These are phyloP conservation scores for Hyles lineata DNA, from an alignment of 2,888 invertebrate species.

Conservation along the genomic window DNA sequence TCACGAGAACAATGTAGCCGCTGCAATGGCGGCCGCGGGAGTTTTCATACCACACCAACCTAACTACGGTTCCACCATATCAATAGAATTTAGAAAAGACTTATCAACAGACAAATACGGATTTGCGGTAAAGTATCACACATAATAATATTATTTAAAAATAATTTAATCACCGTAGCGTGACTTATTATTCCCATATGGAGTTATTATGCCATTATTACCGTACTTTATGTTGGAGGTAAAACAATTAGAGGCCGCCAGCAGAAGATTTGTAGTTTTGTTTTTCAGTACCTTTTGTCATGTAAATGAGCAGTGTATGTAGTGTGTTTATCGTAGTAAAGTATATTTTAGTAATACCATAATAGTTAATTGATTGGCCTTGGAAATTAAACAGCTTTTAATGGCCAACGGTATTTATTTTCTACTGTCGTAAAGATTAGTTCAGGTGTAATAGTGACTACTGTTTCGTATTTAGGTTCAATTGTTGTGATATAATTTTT, in stretches of 20 bases:
- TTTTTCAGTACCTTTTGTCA: conserved; percentile 14
- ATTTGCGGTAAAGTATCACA: conserved; percentile 67
- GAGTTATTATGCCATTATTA: too few species aligned
- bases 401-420: background rate
- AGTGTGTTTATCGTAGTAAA: too few species aligned
- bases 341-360: background rate
- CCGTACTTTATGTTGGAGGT: background rate
- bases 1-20: conserved; percentile 87
- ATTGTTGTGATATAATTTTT: too few species aligned
- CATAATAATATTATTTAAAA: background rate
- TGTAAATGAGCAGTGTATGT: background rate
- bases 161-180: background rate
- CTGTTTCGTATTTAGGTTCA: background rate
- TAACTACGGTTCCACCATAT: conserved; percentile 82
- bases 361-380: background rate
- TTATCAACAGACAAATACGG: conserved; percentile 60
- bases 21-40: conserved; percentile 82
- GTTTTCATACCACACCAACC: conserved; percentile 85
- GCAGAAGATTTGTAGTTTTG: background rate
- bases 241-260: background rate
- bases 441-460: background rate
- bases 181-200: background rate
- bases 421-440: background rate
- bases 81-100: conserved; percentile 80
- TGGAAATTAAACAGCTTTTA: conserved; percentile 7